A percentile compares a stretch with the other conserved stretches of the same genome.
phyloP scores from a whole-genome alignment of 2,113 vertebrate species.

The Epinephelus cyanopodus region DNA sequence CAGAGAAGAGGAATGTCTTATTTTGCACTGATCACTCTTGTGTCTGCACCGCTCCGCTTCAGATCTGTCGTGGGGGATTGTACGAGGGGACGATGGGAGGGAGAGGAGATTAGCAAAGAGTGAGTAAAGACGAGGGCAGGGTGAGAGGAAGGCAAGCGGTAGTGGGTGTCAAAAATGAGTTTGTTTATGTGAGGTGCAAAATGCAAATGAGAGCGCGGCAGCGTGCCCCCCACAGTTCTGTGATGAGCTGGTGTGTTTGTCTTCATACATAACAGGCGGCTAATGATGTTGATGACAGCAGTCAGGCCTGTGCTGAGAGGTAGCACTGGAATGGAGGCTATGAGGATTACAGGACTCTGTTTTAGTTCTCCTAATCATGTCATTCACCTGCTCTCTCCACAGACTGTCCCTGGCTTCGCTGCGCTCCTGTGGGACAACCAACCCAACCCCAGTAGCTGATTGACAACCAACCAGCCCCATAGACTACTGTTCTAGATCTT shows the following conservation, averaged over 20 bases:
- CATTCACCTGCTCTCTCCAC: slow-evolving; percentile 66
- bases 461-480: slow-evolving; percentile 60
- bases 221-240: slow-evolving; percentile 47
- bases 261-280: slow-evolving; percentile 50
- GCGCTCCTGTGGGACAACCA: slow-evolving; percentile 76
- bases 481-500: slow-evolving; percentile 64
- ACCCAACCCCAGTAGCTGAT: slow-evolving; percentile 78
- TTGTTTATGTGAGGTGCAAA: slow-evolving; percentile 56
- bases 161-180: slow-evolving; percentile 42
- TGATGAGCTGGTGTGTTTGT: slow-evolving; percentile 56
- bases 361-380: slow-evolving; percentile 52
- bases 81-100: slow-evolving; percentile 28
- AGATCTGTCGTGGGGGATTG: slow-evolving; percentile 50
- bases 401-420: slow-evolving; percentile 80
- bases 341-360: slow-evolving; percentile 39
- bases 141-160: slow-evolving; percentile 22
- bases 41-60: slow-evolving; percentile 52
- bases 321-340: slow-evolving; percentile 22
- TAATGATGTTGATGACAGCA: slow-evolving; percentile 60
- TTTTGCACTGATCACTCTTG: slow-evolving; percentile 68
- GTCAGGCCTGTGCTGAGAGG: slow-evolving; percentile 48
- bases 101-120: slow-evolving; percentile 47
- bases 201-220: slow-evolving; percentile 64
- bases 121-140: slow-evolving; percentile 18
- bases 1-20: slow-evolving; percentile 72